Base-by-base conservation (phyloP, 1,140 invertebrate genomes). In the Drosophila prosaltans region DNA sequence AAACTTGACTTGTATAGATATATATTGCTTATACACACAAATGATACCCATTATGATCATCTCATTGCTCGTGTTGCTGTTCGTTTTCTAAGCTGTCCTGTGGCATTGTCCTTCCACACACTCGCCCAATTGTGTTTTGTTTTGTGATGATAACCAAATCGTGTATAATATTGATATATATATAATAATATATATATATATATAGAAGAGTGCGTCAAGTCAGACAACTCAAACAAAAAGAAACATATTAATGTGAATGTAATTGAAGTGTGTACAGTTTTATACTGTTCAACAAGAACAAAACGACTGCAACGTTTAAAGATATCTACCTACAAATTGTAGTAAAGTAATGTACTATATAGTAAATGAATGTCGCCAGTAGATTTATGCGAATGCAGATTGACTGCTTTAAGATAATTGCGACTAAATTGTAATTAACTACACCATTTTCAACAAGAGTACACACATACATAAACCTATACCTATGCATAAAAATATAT, bases 81-180 rank as follows among this genome's bases (percentile, higher is more conserved):
- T 71, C 69, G 74, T 69, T 59, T 62, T 68, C 78, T 62, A 62
- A 81, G 68, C 71, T 82, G 74, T 84, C 73, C 69, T 71, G 72
- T 78, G 76, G 75, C 45, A 72, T 39, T 72, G 69, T 69, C 72
- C 72, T 43, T 75, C 72, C 76, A 65, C 32, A 77, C 64, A 65
- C 32, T 21, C 73, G 65, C 65, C 76, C 72, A 77, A 86, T 72
- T 69, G 83, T 86, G 83, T 88, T 85, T 88, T 86, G 83, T 88
- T 86, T 79, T 86, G 76, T 86, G 71, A 82, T 88, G 73, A 88
- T 86, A 86, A 86, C 83, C 83, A 86, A 86, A 88, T 86, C 83
- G 83, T 86, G 83, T 81, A 86, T 74, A 86, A 88, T 80, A 75
- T 62, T 67, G 60, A 80, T 55, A 75, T 64, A 69, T 36, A 72